Base-by-base conservation (phyloP, 2,888 invertebrate species). In the Abrostola triplasia region DNA sequence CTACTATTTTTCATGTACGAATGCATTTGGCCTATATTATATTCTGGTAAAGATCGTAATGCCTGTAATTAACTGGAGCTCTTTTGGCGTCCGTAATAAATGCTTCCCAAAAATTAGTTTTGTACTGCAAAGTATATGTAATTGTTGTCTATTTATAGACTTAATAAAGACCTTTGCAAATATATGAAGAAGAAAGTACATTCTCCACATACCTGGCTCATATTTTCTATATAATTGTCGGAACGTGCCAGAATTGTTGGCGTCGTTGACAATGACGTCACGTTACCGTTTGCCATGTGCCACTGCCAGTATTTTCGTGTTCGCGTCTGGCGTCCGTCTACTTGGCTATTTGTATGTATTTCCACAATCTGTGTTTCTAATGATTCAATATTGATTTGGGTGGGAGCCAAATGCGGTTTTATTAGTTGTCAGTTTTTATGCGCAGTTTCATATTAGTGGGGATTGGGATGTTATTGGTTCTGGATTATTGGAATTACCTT, bases 311-410 rank as follows among this genome's bases (percentile, higher is more conserved):
- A 84, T 84, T 84, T 85, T 81, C 80, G 81, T 77, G 76, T 71
- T 42, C 69, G 52, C 70, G 90, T 91, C 91, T 91, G 88, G 87
- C 85, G 86, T 64, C 70, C 65, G 91, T 91, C 91, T 91, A 80
- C 76, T 10, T 61, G 53, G 54, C 76, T 58, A 83, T 82, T 81
- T 83, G 80, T 85, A 71, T 84, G 76, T 67, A 77, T 76, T 74
- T 83, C 82, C 81, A 84, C 79, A 81, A 84, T 84, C 76, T 77
- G 78, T 58, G 64, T 64, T 61, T 71, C 70, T 70, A 73, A 68
- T 76, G 61, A 72, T 75, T 79, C 79, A 79, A 74, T 74, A 77
- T 64, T 68, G 65, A 62, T 62, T 80, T 83, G 84, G 74, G 65
- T 36, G 0, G 0, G 24, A 51, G 83, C 84, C 84, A 83, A 77